Conservation (phyloP, 2,888 invertebrate species). For the Allacma fusca region DNA sequence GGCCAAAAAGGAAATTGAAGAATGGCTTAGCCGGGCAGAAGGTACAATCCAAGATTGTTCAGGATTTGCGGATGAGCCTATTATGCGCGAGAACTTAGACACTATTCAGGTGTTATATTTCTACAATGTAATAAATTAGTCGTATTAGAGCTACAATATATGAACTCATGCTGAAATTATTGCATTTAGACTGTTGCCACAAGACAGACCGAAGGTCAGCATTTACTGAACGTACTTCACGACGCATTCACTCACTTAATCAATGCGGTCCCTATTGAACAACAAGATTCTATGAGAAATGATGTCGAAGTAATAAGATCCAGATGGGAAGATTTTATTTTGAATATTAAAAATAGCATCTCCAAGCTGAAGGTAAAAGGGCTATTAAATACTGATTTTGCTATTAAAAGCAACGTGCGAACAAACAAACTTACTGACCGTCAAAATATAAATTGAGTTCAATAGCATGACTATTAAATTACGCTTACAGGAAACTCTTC, state of each 20-base stretch:
- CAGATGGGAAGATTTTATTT: conserved; percentile 89
- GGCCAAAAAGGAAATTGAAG: conserved; percentile 81
- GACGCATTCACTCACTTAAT: conserved; percentile 86
- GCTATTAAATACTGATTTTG: neutral
- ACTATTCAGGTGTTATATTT: conserved; percentile 79
- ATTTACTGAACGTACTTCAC: conserved; percentile 81
- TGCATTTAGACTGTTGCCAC: conserved; percentile 64
- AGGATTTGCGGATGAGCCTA: conserved; percentile 79
- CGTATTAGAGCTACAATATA: neutral
- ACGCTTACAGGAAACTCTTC: conserved; percentile 72
- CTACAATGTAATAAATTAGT: neutral
- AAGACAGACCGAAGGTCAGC: conserved; percentile 71
- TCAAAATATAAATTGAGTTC: no score
- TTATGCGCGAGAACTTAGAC: conserved; percentile 81
- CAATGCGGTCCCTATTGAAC: conserved; percentile 80
- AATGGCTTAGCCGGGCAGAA: conserved; percentile 83
- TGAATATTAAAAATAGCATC: conserved; percentile 85
- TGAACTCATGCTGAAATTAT: neutral
- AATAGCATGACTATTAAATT: no score
- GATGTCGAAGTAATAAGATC: conserved; percentile 80
- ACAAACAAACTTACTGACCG: no score
- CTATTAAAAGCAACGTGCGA: no score
- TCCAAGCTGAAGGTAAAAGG: conserved; percentile 74
- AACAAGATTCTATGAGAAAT: conserved; percentile 79
- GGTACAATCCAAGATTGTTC: conserved; percentile 83